Evolutionary conservation across 2,888 invertebrate genomes (phyloP).

Genomic region (Zhuqinia jingwanae): DNA sequence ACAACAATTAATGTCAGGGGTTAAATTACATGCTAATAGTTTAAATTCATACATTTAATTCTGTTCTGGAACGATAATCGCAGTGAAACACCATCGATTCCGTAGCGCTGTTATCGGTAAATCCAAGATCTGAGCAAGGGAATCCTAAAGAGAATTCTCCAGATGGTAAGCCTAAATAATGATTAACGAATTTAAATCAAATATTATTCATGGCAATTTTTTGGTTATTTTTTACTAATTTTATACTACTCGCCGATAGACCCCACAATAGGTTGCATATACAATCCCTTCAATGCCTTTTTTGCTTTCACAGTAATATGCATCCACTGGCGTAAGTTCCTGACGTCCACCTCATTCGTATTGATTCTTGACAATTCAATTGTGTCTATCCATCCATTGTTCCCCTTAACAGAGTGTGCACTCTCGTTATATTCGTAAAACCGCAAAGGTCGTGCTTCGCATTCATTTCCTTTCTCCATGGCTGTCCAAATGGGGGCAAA

Average conservation of each 20-base stretch:
- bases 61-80: slow-evolving; percentile 37
- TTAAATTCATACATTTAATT: slow-evolving; percentile 5
- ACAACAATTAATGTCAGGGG: neutral
- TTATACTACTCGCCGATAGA: slow-evolving; percentile 14
- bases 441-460: neutral
- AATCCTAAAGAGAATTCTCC: slow-evolving; percentile 49
- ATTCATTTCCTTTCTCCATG: neutral
- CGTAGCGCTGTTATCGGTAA: neutral
- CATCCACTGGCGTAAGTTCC: slow-evolving; percentile 54
- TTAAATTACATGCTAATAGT: too few species aligned
- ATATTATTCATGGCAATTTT: too few species aligned
- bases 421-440: slow-evolving; percentile 14
- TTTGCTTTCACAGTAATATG: slow-evolving; percentile 28
- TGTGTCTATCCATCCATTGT: slow-evolving; percentile 26
- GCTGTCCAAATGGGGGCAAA: neutral
- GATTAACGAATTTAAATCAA: too few species aligned
- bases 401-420: neutral
- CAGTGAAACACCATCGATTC: slow-evolving; percentile 28
- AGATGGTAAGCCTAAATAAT: neutral
- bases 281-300: neutral
- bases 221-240: too few species aligned
- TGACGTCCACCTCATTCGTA: slow-evolving; percentile 24
- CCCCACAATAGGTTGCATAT: slow-evolving; percentile 38
- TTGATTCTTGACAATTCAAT: slow-evolving; percentile 36
- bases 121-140: slow-evolving; percentile 5